Evolutionary conservation across 1,140 invertebrate species (phyloP).

Genomic region (Melanaphis sacchari): DNA sequence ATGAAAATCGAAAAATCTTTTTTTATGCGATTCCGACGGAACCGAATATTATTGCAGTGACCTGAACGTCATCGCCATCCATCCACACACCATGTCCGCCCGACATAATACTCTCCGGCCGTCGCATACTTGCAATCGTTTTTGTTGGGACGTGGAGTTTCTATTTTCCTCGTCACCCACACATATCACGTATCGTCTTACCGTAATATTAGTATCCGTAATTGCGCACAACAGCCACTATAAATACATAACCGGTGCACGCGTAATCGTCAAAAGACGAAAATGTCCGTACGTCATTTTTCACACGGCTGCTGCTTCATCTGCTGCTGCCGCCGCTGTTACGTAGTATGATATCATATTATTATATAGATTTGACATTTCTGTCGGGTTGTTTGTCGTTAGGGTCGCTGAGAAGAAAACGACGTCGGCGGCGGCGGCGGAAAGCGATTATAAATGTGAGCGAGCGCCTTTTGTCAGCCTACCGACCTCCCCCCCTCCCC

Average conservation of each 20-base stretch:
- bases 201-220: background rate
- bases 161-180: too few relatives aligned
- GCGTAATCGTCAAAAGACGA: background rate
- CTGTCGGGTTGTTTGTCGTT: constrained; percentile 32
- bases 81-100: too few relatives aligned
- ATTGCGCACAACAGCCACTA: background rate
- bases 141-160: too few relatives aligned
- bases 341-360: background rate
- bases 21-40: too few relatives aligned
- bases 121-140: too few relatives aligned
- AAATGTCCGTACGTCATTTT: background rate
- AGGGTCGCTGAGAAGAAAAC: background rate
- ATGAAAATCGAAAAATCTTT: too few relatives aligned
- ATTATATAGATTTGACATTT: constrained; percentile 20
- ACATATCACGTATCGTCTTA: too few relatives aligned
- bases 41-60: too few relatives aligned
- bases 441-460: constrained; percentile 29
- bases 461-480: constrained; percentile 24
- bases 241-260: background rate
- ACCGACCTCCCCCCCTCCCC: too few relatives aligned
- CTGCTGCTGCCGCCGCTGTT: too few relatives aligned
- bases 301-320: background rate
- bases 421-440: background rate
- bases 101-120: too few relatives aligned
- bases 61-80: too few relatives aligned